These are phyloP conservation scores for Drosophila neutralis DNA, from an alignment of 2,888 invertebrate genomes.

Conservation along the genomic window DNA sequence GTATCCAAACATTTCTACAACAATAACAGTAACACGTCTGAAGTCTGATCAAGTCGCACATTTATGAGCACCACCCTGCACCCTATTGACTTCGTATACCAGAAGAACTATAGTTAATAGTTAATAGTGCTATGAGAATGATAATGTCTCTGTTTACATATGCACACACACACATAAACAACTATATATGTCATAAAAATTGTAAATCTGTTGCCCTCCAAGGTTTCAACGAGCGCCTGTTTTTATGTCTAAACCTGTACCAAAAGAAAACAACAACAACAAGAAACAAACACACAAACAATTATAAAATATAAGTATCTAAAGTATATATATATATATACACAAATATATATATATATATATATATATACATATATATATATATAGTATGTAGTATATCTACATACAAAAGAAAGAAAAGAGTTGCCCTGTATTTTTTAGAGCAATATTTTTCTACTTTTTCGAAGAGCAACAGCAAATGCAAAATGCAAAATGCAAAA, in stretches of 20 bases:
- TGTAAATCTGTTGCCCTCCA: constrained; percentile 74
- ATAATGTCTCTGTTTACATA: constrained; percentile 24
- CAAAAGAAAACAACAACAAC: constrained; percentile 42
- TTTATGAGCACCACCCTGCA: constrained; percentile 2
- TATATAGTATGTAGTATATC: constrained; percentile 20
- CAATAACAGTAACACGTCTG: constrained; percentile 20
- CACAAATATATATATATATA: constrained; percentile 8
- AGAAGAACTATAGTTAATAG: constrained; percentile 5
- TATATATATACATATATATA: constrained; percentile 28
- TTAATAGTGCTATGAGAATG: constrained; percentile 6
- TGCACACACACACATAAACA: constrained; percentile 10
- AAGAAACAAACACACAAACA: constrained; percentile 36
- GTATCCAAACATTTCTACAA: constrained; percentile 40
- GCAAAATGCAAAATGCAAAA: constrained; percentile 20
- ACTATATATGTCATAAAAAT: constrained; percentile 38
- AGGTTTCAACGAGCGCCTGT: constrained; percentile 77
- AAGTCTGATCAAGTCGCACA: constrained; percentile 41
- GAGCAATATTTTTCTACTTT: constrained; percentile 76
- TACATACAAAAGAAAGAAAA: constrained; percentile 25
- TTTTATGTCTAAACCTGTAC: constrained; percentile 72
- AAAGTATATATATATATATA: constrained; percentile 29
- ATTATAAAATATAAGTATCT: constrained; percentile 38
- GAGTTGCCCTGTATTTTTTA: constrained; percentile 75
- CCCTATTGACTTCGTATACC: constrained; percentile 18
- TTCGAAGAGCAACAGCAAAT: constrained; percentile 58